Evolutionary conservation across 1,140 invertebrate genomes (phyloP).

Genomic region (Atta texana): DNA sequence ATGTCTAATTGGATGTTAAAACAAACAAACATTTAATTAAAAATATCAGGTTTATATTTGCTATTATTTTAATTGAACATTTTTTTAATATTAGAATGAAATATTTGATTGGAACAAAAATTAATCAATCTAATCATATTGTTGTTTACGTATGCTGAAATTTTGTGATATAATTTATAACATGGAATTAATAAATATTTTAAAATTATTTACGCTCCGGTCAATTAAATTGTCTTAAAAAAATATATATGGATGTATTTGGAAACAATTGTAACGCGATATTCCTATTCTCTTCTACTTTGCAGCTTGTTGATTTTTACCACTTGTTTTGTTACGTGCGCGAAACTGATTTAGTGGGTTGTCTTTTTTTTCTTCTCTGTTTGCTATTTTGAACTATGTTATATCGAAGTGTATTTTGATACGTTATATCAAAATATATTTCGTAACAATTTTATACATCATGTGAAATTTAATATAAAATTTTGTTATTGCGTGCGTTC

Average conservation of each 20-base stretch:
- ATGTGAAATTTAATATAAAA: conserved; percentile 16
- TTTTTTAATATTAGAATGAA: neutral
- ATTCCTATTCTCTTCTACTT: conserved; percentile 20
- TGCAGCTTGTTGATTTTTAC: conserved; percentile 17
- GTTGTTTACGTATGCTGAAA: neutral
- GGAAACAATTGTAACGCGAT: conserved; percentile 18
- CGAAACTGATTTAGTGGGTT: conserved; percentile 21
- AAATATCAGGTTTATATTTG: neutral
- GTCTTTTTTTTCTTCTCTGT: conserved; percentile 8
- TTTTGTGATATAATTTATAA: neutral
- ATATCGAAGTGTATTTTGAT: conserved; percentile 5
- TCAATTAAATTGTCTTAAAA: conserved; percentile 33
- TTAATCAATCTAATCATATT: neutral
- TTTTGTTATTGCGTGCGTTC: neutral
- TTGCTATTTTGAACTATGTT: conserved; percentile 6
- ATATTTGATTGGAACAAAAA: neutral
- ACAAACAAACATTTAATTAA: conserved; percentile 12
- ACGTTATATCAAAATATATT: neutral
- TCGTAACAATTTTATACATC: neutral
- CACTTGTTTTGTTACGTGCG: conserved; percentile 4
- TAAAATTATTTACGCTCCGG: neutral
- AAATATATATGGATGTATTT: neutral
- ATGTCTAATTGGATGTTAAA: neutral
- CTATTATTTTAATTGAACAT: neutral
- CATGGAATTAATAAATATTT: neutral